These are phyloP conservation scores for Loxodonta africana DNA, from an alignment of 2,113 vertebrate genomes.

Conservation along the genomic window DNA sequence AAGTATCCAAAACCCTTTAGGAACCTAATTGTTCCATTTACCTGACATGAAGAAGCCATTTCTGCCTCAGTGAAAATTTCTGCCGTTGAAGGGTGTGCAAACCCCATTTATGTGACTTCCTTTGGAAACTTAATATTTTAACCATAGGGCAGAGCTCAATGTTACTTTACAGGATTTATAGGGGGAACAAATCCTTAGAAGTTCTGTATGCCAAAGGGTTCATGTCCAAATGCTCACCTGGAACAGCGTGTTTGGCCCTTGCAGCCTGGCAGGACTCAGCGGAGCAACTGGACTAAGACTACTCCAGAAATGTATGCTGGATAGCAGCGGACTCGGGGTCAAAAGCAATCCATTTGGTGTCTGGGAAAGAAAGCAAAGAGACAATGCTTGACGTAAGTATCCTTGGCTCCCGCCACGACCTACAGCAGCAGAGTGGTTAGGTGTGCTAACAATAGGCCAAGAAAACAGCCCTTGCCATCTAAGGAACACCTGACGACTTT, in stretches of 20 bases:
- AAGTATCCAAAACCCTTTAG: not conserved
- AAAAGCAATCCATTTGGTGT: conserved; percentile 95
- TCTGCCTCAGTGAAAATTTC: not conserved
- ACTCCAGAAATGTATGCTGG: conserved; percentile 99
- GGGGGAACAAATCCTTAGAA: not conserved
- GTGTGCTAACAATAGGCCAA: not conserved
- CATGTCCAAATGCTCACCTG: conserved; percentile 90
- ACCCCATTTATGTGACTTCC: not conserved
- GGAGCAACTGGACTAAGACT: conserved; percentile 96
- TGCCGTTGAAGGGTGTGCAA: not conserved
- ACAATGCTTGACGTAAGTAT: not conserved
- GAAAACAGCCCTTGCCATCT: not conserved
- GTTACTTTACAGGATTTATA: not conserved
- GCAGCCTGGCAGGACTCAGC: conserved; percentile 96
- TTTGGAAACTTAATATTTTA: conserved; percentile 31
- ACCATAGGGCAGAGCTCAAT: not conserved
- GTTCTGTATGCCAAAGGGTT: not conserved
- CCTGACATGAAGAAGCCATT: not conserved
- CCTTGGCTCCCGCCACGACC: not conserved
- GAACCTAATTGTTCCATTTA: not conserved
- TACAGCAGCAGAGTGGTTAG: not conserved
- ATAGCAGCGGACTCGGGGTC: conserved; percentile 95
- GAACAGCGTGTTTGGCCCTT: conserved; percentile 95
- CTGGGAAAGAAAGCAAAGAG: conserved; percentile 86
- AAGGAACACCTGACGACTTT: not conserved